Conservation (phyloP, 2,113 vertebrate genomes). For the Cathartes aura region DNA sequence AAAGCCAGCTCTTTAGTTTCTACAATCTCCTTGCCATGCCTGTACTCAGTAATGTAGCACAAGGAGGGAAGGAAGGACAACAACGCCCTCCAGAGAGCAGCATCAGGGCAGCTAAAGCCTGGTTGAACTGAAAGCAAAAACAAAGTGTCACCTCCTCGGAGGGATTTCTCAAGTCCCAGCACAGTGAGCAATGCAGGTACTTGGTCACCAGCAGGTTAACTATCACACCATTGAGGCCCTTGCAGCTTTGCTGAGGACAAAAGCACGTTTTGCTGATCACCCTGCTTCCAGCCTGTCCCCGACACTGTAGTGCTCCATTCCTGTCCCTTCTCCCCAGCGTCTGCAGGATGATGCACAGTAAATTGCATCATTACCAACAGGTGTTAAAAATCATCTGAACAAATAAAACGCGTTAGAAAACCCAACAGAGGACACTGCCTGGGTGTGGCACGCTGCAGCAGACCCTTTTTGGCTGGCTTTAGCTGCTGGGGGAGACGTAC, state of each 20-base stretch:
- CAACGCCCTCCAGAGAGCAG: neutral
- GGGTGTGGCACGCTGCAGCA: neutral
- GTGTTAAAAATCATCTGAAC: neutral
- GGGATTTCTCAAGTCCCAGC: neutral
- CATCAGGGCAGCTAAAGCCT: neutral
- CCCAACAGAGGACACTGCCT: neutral
- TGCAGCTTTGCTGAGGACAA: neutral
- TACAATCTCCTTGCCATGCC: neutral
- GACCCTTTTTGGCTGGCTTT: neutral
- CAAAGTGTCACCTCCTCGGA: neutral
- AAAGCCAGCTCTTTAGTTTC: neutral
- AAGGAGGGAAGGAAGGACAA: neutral
- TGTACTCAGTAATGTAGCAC: neutral
- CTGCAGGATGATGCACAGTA: neutral
- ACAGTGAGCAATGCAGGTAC: neutral
- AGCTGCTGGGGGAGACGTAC: neutral
- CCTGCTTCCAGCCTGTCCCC: neutral
- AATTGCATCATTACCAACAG: neutral
- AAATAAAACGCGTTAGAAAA: neutral
- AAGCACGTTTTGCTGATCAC: neutral
- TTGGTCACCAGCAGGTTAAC: neutral
- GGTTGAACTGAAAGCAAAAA: neutral
- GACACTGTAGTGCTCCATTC: neutral
- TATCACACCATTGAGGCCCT: neutral
- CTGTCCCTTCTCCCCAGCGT: neutral